Base-by-base conservation (phyloP, 2,888 invertebrate species). In the Xestia rhomboidea region DNA sequence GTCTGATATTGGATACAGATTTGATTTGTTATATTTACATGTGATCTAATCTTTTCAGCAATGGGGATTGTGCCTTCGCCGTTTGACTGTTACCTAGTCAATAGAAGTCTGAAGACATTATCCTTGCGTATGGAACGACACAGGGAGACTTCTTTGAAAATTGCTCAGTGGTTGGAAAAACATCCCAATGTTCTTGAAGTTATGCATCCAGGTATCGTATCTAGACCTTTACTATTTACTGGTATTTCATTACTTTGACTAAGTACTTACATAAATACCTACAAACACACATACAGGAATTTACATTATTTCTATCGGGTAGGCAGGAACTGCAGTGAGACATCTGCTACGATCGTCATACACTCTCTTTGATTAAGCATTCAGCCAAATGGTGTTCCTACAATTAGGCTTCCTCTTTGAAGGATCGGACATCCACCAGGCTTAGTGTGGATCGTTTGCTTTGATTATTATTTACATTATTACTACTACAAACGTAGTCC, bases 31-130 rank as follows among this genome's bases (percentile, higher is more conserved):
- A 41, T 18, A 18, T n/a, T 41, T 27, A 70, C 2, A 44, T 11
- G 6, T 60, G 21, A 77, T 49, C 10, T 72, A 1, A 77, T 89
- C 27, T 89, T 96, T 92, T 73, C 95, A 98, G 99, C 99, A 7
- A 97, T 98, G 97, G 99, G 99, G 70, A 98, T 98, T 62, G 98
- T 99, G n/a, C 99, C 99, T 1, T 98, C 99, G 0, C 99, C 99
- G 0, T 99, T 99, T 92, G 99, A 99, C 93, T 99, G 99, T 93
- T 99, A 98, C 92, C 97, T 99, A 91, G 99, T 99, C 0, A 99
- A 98, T 92, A 97, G 99, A 81, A 99, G 99, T 90, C 95, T 99
- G 77, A 99, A 99, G 96, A 99, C 99, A 0, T 96, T 99, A 30
- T 98, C 98, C 4, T 89, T 99, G 38, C 97, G 99, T 72, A 99